Base-by-base conservation (phyloP, 1,140 invertebrate species). In the Trichonephila clavata region DNA sequence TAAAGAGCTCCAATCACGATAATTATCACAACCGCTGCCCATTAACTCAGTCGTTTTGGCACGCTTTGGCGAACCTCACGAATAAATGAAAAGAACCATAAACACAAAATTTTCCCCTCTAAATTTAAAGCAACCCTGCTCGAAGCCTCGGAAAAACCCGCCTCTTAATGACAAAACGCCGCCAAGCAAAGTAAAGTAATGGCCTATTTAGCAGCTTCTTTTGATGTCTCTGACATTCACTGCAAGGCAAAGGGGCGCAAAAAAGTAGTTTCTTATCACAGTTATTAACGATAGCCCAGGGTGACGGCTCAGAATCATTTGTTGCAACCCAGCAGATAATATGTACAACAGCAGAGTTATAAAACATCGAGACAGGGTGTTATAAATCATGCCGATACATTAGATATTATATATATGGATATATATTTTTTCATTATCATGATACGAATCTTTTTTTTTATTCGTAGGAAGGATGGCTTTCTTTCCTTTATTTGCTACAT, bases 161-260 rank as follows among this genome's bases (percentile, higher is more conserved):
- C 92, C 92, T 93, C n/a, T 86, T 93, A 93, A 93, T 93, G 92
- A 93, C 92, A 93, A 93, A 93, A 93, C 86, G 92, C 92, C 92
- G 92, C 92, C 92, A 93, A 93, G 92, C 92, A 93, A 93, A 93
- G 86, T 93, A 93, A 93, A 93, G 92, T 93, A 93, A 93, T 93
- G 92, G 92, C 92, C 92, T 93, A 93, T 93, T 93, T 93, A 93
- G 92, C 92, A 87, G 92, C 92, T 88, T 93, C 92, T 88, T 93
- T 93, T 93, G 92, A 93, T 93, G 92, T 88, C 32, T 61, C 92
- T 93, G 92, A 93, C 92, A 93, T 80, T 88, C 63, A 93, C 92
- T 93, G 81, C 80, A 86, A 92, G 90, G 90, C 90, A 87, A 20
- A 80, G 61, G 65, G 84, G 63, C 57, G 86, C 65, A 93, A 93